These are phyloP conservation scores for Spea multiplicata DNA, from an alignment of 2,113 vertebrate genomes.

Conservation along the genomic window DNA sequence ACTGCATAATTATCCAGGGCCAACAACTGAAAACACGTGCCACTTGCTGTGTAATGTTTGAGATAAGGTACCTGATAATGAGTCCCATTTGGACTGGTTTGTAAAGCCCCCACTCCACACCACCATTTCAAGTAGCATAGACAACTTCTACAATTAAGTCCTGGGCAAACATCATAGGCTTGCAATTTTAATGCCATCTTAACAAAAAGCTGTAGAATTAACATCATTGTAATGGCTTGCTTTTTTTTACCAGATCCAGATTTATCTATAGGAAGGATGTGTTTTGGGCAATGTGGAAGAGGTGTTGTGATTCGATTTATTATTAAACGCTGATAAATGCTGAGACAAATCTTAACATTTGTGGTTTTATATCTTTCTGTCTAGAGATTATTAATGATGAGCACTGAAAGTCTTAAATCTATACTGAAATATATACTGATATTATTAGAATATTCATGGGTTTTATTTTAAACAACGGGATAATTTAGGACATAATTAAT, in stretches of 20 bases:
- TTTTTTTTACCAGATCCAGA: background rate
- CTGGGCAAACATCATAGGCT: background rate
- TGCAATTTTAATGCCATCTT: background rate
- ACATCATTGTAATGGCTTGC: slow-evolving; percentile 4
- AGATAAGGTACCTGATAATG: background rate
- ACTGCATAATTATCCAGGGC: background rate
- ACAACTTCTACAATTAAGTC: background rate
- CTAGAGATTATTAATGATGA: background rate
- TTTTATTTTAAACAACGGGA: too few relatives aligned
- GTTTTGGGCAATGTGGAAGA: background rate
- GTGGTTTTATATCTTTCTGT: background rate
- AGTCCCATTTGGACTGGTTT: background rate
- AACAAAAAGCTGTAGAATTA: slow-evolving; percentile 3
- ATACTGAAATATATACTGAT: too few relatives aligned
- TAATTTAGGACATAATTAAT: too few relatives aligned
- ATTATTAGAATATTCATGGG: too few relatives aligned
- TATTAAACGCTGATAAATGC: background rate
- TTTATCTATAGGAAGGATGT: background rate
- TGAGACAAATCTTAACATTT: background rate
- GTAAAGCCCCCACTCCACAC: background rate
- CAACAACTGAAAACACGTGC: background rate
- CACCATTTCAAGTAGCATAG: too few relatives aligned
- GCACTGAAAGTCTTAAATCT: too few relatives aligned
- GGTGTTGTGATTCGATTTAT: background rate
- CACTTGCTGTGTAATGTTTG: background rate